Evolutionary conservation across 64 coral and sea anemone species (phyloP), one percentile per base, ranked within the genome.

Genomic region (Cladopsammia gracilis): DNA sequence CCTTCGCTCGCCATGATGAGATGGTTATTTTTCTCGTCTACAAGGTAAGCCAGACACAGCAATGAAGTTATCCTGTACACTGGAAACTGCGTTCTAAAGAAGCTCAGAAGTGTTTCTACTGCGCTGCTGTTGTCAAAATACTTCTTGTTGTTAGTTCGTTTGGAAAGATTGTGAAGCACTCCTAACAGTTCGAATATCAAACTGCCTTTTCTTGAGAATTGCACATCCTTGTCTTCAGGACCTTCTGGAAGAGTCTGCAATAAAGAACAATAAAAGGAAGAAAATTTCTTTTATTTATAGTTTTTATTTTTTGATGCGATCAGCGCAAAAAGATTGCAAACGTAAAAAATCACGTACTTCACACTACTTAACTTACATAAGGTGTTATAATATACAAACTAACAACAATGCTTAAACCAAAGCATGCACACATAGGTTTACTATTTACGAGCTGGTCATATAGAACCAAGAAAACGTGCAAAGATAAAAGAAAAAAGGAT

Each of bases 121-220:
- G 68, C 86, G 25, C 44, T 71, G 52, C 68, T 74, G 52, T 71
- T 24, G 8, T 88, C 86, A 22, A 88, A 88, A 24, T 73, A 57
- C 6, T 76, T 73, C 24, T 56, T 88, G 86, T 42, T 58, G 22
- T 44, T 76, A 13, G 13, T 58, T 73, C 86, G 68, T 54, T 76
- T 72, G 70, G 86, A 74, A 15, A 88, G 19, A n/a, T 88, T 88
- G 57, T 88, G 86, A 88, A 88, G 86, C 14, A 76, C 86, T n/a
- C 86, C 86, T 13, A 88, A 50, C 12, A 88, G 19, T 34, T 88
- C 68, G 12, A 76, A 88, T 1, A 73, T 26, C 16, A 88, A 49
- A 24, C 57, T 62, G 10, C 86, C 86, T n/a, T 6, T 14, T 58
- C n/a, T 72, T 20, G 86, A 88, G 20, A 88, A 88, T 19, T 54